phyloP scores from a whole-genome alignment of 1,140 invertebrate species.

The Drosophila asahinai region DNA sequence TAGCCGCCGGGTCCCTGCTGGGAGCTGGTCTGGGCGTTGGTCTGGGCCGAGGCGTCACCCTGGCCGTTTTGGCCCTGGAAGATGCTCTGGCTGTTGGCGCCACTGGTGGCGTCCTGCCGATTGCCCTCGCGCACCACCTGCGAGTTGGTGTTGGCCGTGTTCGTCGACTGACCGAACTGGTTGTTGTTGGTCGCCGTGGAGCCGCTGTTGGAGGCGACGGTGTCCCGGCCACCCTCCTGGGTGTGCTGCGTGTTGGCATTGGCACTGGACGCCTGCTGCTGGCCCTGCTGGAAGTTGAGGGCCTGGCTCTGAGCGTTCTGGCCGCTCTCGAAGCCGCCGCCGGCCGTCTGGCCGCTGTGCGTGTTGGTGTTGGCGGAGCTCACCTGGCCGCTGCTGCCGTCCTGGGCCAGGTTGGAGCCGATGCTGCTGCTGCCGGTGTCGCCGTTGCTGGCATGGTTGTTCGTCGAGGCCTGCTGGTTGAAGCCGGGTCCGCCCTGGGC shows the following conservation, averaged over 20 bases:
- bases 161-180: slow-evolving; percentile 64
- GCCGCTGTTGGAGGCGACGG: slow-evolving; percentile 63
- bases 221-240: slow-evolving; percentile 49
- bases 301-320: slow-evolving; percentile 77
- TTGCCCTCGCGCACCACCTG: slow-evolving; percentile 56
- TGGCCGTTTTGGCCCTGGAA: slow-evolving; percentile 74
- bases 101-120: slow-evolving; percentile 49
- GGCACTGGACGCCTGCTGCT: slow-evolving; percentile 74
- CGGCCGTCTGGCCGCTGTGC: slow-evolving; percentile 26
- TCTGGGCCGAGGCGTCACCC: slow-evolving; percentile 63
- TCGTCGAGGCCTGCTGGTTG: slow-evolving; percentile 80
- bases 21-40: slow-evolving; percentile 65
- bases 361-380: slow-evolving; percentile 78
- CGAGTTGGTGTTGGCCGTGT: slow-evolving; percentile 75
- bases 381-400: slow-evolving; percentile 79
- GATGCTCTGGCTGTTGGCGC: slow-evolving; percentile 77
- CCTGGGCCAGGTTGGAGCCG: slow-evolving; percentile 72
- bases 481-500: slow-evolving; percentile 67
- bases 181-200: slow-evolving; percentile 72
- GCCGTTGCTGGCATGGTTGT: slow-evolving; percentile 64
- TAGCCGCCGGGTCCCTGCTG: slow-evolving; percentile 61
- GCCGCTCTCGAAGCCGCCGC: slow-evolving; percentile 40
- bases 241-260: slow-evolving; percentile 72
- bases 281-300: slow-evolving; percentile 61
- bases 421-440: slow-evolving; percentile 75